phyloP scores from a whole-genome alignment of 2,113 vertebrate species.

The Setophaga kirtlandii region DNA sequence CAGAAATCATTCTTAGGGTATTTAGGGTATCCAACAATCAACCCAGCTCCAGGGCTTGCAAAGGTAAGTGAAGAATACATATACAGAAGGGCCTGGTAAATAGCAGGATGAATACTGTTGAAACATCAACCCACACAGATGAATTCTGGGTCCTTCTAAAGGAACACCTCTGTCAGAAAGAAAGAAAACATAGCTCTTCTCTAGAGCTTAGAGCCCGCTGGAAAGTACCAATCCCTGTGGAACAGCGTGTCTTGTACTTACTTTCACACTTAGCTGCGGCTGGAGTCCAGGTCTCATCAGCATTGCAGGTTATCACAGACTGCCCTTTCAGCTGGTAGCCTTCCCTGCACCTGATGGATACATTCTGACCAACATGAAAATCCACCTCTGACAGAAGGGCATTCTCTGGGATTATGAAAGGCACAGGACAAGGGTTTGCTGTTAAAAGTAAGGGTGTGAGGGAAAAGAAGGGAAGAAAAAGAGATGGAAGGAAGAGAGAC shows the following conservation, averaged over 20 bases:
- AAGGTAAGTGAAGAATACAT: not conserved
- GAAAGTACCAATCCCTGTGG: not conserved
- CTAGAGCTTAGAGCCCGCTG: not conserved
- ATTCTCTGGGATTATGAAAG: slow-evolving; percentile 85
- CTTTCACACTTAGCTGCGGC: slow-evolving; percentile 86
- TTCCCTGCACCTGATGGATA: slow-evolving; percentile 86
- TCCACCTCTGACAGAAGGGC: slow-evolving; percentile 75
- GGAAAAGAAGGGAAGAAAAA: not conserved
- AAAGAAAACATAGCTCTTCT: not conserved
- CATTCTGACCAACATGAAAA: slow-evolving; percentile 86
- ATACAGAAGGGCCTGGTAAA: not conserved
- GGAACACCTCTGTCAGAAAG: not conserved
- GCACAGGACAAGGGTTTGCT: slow-evolving; percentile 90
- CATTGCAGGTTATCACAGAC: slow-evolving; percentile 83
- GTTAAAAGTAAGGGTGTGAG: not conserved
- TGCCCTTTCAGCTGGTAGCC: slow-evolving; percentile 84
- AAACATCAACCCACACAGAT: fast-evolving
- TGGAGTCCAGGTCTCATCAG: slow-evolving; percentile 91
- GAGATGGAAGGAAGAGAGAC: not conserved
- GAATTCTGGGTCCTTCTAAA: not conserved
- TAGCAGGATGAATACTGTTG: not conserved
- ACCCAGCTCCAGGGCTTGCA: not conserved
- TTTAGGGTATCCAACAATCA: not conserved
- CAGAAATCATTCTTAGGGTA: not conserved
- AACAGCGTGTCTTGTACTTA: slow-evolving; percentile 68